Evolutionary conservation across 2,888 invertebrate genomes (phyloP), one percentile per base, ranked within the genome.

Genomic region (Cephalotes varians): DNA sequence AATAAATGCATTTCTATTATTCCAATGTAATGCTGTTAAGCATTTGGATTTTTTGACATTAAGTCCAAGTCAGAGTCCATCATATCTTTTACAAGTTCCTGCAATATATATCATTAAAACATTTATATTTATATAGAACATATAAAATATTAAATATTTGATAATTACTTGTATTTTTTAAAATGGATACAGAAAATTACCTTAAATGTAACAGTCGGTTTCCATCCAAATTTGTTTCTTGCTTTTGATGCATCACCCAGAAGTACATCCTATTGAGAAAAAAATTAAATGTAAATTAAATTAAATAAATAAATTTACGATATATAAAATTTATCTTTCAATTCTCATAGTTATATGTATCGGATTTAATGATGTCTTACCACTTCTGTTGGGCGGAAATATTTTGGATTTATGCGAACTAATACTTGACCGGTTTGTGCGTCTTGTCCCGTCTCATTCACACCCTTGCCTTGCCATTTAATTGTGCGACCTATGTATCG

Each of bases 321-420:
- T 40, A 37, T 15, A 47, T 44, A 15, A 60, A 73, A 73, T 60
- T 34, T n/a, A 74, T 56, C n/a, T 40, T n/a, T 21, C 10, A 62
- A 4, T 73, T n/a, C 1, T 12, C 31, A 18, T 67, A n/a, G 6
- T 67, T 47, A 28, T 15, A 18, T 6, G 18, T 40, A 12, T 40
- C 12, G 3, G 40, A 64, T n/a, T n/a, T n/a, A n/a, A n/a, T n/a
- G n/a, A n/a, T 65, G 10, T 47, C 97, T 96, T 94, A 97, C 98
- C 92, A 99, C 99, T 97, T 99, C 99, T 0, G 99, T 99, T 10
- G 99, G 99, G 85, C 99, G 96, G 95, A 99, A 99, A 96, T 97
- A 99, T 95, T 98, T 98, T 0, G 98, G 96, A 95, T 99, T 99
- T 62, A 99, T 97, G 92, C 96, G 97, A 28, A 99, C 97, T 44